Conservation (phyloP, 2,888 invertebrate species). For the Lasioglossum vierecki region DNA sequence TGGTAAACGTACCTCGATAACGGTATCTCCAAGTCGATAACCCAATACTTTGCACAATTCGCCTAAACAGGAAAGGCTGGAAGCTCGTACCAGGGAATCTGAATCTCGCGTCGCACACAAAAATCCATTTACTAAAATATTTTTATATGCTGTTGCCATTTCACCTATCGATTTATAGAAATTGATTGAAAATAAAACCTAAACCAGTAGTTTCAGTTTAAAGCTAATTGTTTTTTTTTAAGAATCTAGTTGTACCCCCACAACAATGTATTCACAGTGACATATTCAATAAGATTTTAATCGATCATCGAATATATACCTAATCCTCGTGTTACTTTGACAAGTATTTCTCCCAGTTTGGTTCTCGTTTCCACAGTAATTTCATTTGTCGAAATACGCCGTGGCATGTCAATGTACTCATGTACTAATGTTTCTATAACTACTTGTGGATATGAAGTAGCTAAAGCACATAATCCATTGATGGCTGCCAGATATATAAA, state of each 20-base stretch:
- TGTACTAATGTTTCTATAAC: conserved; percentile 88
- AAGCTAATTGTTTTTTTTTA: not conserved
- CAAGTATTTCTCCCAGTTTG: conserved; percentile 93
- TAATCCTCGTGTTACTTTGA: conserved; percentile 89
- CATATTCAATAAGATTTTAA: not conserved
- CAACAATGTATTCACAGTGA: not conserved
- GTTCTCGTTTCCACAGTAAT: conserved; percentile 87
- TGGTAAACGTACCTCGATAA: conserved; percentile 88
- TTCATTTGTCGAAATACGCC: conserved; percentile 80
- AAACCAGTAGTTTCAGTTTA: not conserved
- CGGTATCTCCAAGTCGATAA: conserved; percentile 89
- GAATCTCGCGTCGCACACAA: conserved; percentile 88
- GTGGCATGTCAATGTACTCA: conserved; percentile 86
- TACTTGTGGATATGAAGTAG: conserved; percentile 88
- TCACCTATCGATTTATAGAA: conserved; percentile 86
- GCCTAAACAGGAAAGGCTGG: conserved; percentile 93
- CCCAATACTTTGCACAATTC: conserved; percentile 91
- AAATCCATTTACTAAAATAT: conserved; percentile 89
- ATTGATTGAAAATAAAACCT: conserved; percentile 5
- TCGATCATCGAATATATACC: conserved; percentile 84
- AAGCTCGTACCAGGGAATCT: conserved; percentile 91
- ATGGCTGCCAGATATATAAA: conserved; percentile 93
- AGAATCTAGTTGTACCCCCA: not conserved
- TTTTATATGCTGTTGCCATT: conserved; percentile 89
- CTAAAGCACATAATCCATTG: conserved; percentile 90